phyloP scores from a whole-genome alignment of 1,140 invertebrate genomes.

The Drosophila tani region DNA sequence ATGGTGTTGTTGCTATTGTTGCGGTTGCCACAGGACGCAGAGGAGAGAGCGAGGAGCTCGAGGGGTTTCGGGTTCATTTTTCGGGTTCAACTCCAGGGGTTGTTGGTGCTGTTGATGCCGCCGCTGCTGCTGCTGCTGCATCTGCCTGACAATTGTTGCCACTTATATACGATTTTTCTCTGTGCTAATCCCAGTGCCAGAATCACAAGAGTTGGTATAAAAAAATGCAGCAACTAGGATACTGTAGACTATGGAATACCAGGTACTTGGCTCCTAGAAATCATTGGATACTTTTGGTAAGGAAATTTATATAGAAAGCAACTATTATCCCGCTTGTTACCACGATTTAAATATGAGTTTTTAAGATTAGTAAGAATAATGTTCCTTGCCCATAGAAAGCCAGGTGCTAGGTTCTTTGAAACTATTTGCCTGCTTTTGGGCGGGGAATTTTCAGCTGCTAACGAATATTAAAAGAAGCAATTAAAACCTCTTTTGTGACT shows the following conservation, averaged over 20 bases:
- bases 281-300: not conserved
- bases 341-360: no score
- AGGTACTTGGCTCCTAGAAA: not conserved
- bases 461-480: no score
- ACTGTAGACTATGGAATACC: not conserved
- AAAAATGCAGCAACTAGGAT: not conserved
- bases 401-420: no score
- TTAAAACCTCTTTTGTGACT: no score
- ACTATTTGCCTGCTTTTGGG: no score
- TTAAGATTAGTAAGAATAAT: no score
- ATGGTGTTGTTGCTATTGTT: slow-evolving; percentile 34
- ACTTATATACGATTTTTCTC: slow-evolving; percentile 53
- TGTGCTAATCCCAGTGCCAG: slow-evolving; percentile 44
- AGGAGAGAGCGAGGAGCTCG: slow-evolving; percentile 8
- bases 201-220: slow-evolving; percentile 12
- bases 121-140: slow-evolving; percentile 39
- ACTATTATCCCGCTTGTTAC: no score
- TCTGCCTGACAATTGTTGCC: slow-evolving; percentile 66
- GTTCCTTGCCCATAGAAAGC: no score
- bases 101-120: slow-evolving; percentile 19
- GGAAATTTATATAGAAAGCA: not conserved
- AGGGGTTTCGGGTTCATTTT: slow-evolving; percentile 42
- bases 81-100: slow-evolving; percentile 60
- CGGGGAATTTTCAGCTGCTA: no score
- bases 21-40: slow-evolving; percentile 16